Evolutionary conservation across 2,113 vertebrate genomes (phyloP).

Genomic region (Anoura caudifer): DNA sequence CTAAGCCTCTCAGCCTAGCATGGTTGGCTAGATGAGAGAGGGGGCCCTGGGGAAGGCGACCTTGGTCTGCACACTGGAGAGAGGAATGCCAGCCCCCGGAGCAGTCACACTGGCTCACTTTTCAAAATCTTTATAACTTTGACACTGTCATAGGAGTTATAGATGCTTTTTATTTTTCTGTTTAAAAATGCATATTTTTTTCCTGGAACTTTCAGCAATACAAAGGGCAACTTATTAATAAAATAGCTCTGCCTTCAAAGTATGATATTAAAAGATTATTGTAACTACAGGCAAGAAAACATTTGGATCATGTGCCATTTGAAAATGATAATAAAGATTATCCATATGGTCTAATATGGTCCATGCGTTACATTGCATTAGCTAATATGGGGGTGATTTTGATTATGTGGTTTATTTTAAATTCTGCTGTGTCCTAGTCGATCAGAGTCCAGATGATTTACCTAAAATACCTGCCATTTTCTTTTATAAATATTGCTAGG

Average conservation of each 20-base stretch:
- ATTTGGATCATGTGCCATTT: conserved; percentile 56
- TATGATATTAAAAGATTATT: conserved; percentile 52
- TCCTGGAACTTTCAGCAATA: conserved; percentile 13
- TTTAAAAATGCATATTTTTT: conserved; percentile 11
- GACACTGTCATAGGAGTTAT: background rate
- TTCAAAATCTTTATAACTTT: background rate
- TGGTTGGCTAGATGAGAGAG: background rate
- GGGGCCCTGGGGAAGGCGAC: accelerated
- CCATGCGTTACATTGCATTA: background rate
- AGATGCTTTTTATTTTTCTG: conserved; percentile 13
- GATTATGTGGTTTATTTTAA: conserved; percentile 5
- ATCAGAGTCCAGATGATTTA: conserved; percentile 28
- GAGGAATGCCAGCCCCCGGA: background rate
- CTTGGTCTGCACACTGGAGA: accelerated
- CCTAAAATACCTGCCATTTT: background rate
- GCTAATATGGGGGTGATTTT: background rate
- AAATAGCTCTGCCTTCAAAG: conserved; percentile 44
- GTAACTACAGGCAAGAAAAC: conserved; percentile 62
- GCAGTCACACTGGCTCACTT: background rate
- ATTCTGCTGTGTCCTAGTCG: background rate
- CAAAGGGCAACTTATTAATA: conserved; percentile 52
- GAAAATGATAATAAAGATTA: conserved; percentile 53
- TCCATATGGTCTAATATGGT: conserved; percentile 36
- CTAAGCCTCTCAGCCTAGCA: background rate
- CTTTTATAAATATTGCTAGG: background rate